Evolutionary conservation across 2,113 vertebrate species (phyloP).

Genomic region (Chamaetylas fuelleborni): DNA sequence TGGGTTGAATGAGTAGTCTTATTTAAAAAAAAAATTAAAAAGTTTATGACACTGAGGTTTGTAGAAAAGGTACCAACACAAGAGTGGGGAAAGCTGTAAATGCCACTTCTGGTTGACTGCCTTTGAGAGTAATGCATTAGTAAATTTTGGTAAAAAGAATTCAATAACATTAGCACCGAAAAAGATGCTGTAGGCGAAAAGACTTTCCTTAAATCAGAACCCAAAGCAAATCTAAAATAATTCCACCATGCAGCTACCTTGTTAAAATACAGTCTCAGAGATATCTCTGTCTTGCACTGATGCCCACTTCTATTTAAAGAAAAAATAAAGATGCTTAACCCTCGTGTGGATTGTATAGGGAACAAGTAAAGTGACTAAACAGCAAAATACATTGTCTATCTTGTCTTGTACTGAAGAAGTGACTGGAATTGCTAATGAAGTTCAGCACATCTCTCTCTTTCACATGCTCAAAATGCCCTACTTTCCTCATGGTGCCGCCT

Average conservation of each 20-base stretch:
- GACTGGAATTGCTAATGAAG: slow-evolving; percentile 38
- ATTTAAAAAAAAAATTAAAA: not conserved
- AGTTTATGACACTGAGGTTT: not conserved
- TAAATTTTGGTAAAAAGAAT: not conserved
- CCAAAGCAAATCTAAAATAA: not conserved
- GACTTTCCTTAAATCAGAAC: not conserved
- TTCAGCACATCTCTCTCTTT: slow-evolving; percentile 25
- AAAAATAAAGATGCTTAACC: slow-evolving; percentile 30
- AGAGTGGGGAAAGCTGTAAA: not conserved
- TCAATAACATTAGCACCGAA: not conserved
- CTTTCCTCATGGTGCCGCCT: not conserved
- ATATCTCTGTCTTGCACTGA: slow-evolving; percentile 6
- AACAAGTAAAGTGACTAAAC: slow-evolving; percentile 21
- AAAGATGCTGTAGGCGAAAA: not conserved
- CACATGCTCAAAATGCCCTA: slow-evolving; percentile 10
- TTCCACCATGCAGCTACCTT: not conserved
- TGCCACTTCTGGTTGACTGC: not conserved
- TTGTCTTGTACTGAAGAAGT: not conserved
- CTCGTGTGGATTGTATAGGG: not conserved
- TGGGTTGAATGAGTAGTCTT: not conserved
- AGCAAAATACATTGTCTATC: slow-evolving; percentile 5
- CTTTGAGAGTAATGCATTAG: not conserved
- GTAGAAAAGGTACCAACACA: not conserved
- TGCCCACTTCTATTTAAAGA: not conserved
- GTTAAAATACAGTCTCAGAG: slow-evolving; percentile 20